Evolutionary conservation across 2,797 vertebrate species (phyloP), one percentile per base, ranked within the genome.

Genomic region (Ctenochaetus hawaiiensis): DNA sequence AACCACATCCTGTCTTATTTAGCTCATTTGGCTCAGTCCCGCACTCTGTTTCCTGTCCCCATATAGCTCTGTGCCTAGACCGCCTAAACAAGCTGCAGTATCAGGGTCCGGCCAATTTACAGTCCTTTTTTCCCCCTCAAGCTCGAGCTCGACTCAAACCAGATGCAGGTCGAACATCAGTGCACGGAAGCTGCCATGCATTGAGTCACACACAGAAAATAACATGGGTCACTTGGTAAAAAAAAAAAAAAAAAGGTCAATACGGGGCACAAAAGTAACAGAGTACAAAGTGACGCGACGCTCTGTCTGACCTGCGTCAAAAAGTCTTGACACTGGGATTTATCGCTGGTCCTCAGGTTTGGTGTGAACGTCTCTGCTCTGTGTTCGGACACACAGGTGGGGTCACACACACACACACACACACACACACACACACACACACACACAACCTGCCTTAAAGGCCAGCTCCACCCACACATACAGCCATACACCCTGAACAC

Each of bases 1-100:
- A 65, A 61, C 66, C 86, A 78, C 56, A 70, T 77, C 79, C 86
- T 85, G 86, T 72, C 75, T 86, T 83, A 77, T 69, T 80, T 61
- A 79, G 75, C 72, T 66, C 18, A 2, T 58, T 26, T 45, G 76
- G 51, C 71, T 70, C 52, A n/a, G 51, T 61, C 45, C 62, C 64
- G 39, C 59, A 49, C 48, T 53, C 22, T 37, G 30, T 41, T 39
- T 51, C 56, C 62, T 44, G 16, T 63, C 61, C 51, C 37, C 39
- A 26, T 54, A 56, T 65, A 72, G 68, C 77, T 70, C 41, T 56
- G 53, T 52, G 23, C 45, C 59, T 65, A 72, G 23, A 75, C 68
- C 68, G 22, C 22, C 26, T 37, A 53, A 68, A 67, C 66, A 56
- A 81, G 82, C 68, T 13, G 54, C 63, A 48, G 72, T 51, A 57